Percentiles rank a stretch among this genome's conserved stretches.
phyloP scores from a whole-genome alignment of 2,888 invertebrate species.

The Boloria euphrosyne region DNA sequence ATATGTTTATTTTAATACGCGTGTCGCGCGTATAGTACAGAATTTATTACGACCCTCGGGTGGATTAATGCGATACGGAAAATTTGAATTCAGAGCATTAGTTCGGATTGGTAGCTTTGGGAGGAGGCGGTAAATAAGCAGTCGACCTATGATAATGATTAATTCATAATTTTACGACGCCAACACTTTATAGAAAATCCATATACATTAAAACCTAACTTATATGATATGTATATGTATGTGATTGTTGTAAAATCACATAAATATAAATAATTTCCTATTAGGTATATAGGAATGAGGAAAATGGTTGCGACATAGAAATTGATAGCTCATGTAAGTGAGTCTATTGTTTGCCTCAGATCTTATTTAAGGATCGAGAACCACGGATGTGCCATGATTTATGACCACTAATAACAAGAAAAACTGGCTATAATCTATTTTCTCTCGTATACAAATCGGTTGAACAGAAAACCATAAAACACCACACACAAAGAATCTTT shows the following conservation, averaged over 20 bases:
- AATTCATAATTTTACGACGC: conserved; percentile 47
- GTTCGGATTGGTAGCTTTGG: conserved; percentile 74
- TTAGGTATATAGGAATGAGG: not conserved
- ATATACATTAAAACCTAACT: not conserved
- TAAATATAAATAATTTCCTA: not conserved
- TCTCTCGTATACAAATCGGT: conserved; percentile 80
- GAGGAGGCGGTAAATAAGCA: conserved; percentile 49
- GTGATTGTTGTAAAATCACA: not conserved
- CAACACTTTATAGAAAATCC: not conserved
- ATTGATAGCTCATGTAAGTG: conserved; percentile 24
- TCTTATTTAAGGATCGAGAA: conserved; percentile 71
- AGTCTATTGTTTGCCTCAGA: conserved; percentile 56
- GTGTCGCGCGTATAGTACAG: conserved; percentile 82
- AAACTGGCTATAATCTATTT: conserved; percentile 82
- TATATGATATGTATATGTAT: too few relatives aligned
- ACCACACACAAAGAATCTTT: conserved; percentile 81
- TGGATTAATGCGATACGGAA: conserved; percentile 82
- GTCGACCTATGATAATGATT: conserved; percentile 48
- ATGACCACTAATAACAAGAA: conserved; percentile 79
- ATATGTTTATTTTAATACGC: conserved; percentile 83
- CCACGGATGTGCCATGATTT: conserved; percentile 78
- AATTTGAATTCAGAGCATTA: conserved; percentile 81
- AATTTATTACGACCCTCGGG: conserved; percentile 79
- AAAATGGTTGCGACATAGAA: conserved; percentile 3
- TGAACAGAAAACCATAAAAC: conserved; percentile 82